Conservation (phyloP, 64 coral and sea anemone species). For the Montipora sp. region DNA sequence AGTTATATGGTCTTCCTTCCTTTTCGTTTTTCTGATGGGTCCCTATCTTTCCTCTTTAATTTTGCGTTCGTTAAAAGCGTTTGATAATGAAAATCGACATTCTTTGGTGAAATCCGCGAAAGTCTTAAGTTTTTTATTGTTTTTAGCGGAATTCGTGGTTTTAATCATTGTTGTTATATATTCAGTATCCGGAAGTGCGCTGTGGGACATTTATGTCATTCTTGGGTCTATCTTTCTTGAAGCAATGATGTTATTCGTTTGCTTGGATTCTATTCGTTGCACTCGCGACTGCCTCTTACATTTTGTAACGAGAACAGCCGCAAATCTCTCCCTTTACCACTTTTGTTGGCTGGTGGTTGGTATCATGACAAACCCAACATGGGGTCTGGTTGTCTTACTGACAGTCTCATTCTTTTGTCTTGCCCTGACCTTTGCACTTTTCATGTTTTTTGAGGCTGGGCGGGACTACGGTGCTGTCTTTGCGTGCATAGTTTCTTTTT, state of each 20-base stretch:
- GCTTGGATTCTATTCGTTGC: neutral
- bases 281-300: neutral
- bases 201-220: too few relatives aligned
- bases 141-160: too few relatives aligned
- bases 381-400: slow-evolving; percentile 4
- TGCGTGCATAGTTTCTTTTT: neutral
- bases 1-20: neutral
- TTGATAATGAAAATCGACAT: neutral
- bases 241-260: too few relatives aligned
- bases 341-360: slow-evolving; percentile 21
- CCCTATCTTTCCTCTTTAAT: neutral
- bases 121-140: too few relatives aligned
- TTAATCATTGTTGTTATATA: too few relatives aligned
- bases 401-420: neutral
- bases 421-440: neutral
- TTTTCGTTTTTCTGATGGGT: neutral
- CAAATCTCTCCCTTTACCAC: neutral
- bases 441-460: neutral
- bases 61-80: neutral
- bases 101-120: too few relatives aligned
- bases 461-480: neutral
- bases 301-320: neutral
- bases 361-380: slow-evolving; percentile 18
- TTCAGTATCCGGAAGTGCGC: too few relatives aligned
- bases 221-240: too few relatives aligned